phyloP scores from a whole-genome alignment of 2,113 vertebrate genomes.

The Ornithorhynchus anatinus region DNA sequence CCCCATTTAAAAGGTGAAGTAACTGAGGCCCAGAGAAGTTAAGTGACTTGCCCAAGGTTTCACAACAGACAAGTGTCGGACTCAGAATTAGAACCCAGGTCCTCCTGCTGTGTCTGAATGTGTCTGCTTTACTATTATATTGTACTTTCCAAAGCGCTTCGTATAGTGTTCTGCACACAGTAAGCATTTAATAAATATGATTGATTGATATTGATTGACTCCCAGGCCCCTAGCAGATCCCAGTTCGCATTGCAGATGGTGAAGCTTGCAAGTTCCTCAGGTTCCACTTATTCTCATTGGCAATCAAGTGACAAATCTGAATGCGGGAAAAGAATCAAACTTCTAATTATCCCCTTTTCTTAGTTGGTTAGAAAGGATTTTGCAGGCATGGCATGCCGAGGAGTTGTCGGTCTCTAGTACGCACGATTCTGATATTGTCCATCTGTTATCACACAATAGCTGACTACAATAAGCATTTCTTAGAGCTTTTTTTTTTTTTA shows the following conservation, averaged over 20 bases:
- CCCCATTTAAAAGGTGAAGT: too few relatives aligned
- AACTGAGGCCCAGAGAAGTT: too few relatives aligned
- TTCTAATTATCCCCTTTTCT: background rate
- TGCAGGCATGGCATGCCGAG: background rate
- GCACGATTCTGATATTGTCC: background rate
- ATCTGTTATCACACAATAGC: background rate
- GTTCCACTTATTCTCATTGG: background rate
- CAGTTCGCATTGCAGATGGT: background rate
- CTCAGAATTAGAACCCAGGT: too few relatives aligned
- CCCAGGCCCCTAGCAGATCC: background rate
- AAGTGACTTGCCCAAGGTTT: too few relatives aligned
- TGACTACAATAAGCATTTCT: background rate
- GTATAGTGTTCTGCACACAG: too few relatives aligned
- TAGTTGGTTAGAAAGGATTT: background rate
- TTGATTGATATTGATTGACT: too few relatives aligned
- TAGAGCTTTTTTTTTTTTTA: background rate
- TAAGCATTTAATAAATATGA: too few relatives aligned
- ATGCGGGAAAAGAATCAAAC: background rate
- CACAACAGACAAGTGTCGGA: too few relatives aligned
- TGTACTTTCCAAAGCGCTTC: too few relatives aligned
- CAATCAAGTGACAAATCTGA: background rate
- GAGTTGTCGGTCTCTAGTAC: background rate
- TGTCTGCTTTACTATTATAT: too few relatives aligned
- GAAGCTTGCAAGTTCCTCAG: background rate
- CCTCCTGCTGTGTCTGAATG: too few relatives aligned